Percentiles rank a stretch among this genome's conserved stretches.
These are phyloP conservation scores for Trachelus tabidus DNA, from an alignment of 2,888 invertebrate species.

Conservation along the genomic window DNA sequence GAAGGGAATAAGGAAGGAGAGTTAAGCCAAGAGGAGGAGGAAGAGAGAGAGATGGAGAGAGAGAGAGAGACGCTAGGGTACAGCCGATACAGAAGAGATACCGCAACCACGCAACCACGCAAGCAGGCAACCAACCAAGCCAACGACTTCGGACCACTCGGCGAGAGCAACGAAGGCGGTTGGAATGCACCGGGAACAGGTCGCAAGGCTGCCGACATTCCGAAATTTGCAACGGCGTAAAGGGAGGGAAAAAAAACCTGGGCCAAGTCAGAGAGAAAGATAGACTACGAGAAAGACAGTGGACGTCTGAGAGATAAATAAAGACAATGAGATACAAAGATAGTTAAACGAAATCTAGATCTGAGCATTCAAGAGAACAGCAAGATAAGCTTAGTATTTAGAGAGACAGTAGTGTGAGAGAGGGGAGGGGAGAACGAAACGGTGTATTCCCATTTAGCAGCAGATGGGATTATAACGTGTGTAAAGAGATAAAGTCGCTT, in stretches of 20 bases:
- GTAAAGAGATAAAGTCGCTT: not conserved
- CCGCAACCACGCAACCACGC: not conserved
- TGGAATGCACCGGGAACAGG: conserved; percentile 58
- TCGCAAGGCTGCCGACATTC: conserved; percentile 58
- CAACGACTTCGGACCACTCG: conserved; percentile 2
- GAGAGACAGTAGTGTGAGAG: not conserved
- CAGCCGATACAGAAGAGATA: conserved; percentile 19
- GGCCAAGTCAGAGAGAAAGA: conserved; percentile 11
- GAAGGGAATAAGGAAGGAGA: conserved; percentile 12
- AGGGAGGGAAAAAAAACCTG: not conserved
- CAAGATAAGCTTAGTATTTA: not conserved
- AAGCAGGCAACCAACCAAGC: conserved; percentile 1
- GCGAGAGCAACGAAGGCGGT: conserved; percentile 8
- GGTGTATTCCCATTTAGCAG: not conserved
- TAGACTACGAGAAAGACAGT: conserved; percentile 9
- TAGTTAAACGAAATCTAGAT: not conserved
- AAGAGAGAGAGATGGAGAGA: conserved; percentile 25
- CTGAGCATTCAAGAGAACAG: not conserved
- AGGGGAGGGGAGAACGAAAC: not conserved
- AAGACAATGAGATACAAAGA: conserved; percentile 1
- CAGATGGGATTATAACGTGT: not conserved
- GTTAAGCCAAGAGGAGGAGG: conserved; percentile 19
- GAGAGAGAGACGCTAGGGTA: conserved; percentile 13
- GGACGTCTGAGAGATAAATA: not conserved
- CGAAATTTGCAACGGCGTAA: conserved; percentile 51